phyloP scores from a whole-genome alignment of 1,140 invertebrate genomes.

The Triops longicaudatus region DNA sequence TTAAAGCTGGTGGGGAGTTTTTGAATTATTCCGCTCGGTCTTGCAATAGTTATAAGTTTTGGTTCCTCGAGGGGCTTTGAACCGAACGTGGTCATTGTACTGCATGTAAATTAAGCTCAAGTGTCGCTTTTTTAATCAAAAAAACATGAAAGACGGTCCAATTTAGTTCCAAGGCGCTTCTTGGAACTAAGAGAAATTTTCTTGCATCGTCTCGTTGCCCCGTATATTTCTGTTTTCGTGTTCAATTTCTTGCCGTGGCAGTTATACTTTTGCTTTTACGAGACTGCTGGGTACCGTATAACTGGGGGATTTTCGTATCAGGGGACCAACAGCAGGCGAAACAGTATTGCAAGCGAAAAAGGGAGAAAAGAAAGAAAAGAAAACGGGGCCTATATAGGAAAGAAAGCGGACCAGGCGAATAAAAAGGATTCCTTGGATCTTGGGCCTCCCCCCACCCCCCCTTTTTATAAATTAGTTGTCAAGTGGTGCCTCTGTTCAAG shows the following conservation, averaged over 20 bases:
- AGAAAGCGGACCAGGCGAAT: neutral
- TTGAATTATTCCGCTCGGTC: neutral
- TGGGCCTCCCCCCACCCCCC: neutral
- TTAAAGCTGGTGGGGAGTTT: neutral
- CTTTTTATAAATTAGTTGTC: constrained; percentile 13
- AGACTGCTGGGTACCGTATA: constrained; percentile 6
- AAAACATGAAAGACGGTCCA: constrained; percentile 3
- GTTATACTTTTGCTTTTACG: constrained; percentile 13
- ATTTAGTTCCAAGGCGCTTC: neutral
- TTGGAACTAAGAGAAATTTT: neutral
- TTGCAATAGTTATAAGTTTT: constrained; percentile 13
- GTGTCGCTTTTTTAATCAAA: constrained; percentile 9
- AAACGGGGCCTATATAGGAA: too few relatives aligned
- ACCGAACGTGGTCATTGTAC: neutral
- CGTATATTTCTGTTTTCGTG: neutral
- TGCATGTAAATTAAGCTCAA: neutral
- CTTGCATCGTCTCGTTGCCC: neutral
- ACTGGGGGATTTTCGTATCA: neutral
- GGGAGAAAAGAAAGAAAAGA: too few relatives aligned
- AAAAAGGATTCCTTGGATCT: neutral
- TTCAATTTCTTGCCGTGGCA: constrained; percentile 13
- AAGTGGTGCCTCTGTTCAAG: neutral
- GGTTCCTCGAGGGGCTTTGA: neutral
- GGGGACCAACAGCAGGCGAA: neutral
- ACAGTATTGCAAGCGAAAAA: constrained; percentile 4